Evolutionary conservation across 1,140 invertebrate genomes (phyloP).

Genomic region (Sogatella furcifera): DNA sequence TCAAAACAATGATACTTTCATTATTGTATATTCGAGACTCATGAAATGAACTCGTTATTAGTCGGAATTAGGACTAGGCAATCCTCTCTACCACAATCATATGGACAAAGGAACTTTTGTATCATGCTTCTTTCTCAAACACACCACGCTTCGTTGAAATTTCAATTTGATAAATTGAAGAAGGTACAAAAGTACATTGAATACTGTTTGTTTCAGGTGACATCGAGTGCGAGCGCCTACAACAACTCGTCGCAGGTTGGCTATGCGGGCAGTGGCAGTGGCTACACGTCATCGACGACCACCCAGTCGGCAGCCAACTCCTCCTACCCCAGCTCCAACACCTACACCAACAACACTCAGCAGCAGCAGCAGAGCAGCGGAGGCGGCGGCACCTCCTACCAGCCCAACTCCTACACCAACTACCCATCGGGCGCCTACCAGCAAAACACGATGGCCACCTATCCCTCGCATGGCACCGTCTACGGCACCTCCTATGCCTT

Average conservation of each 20-base stretch:
- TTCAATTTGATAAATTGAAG: too few relatives aligned
- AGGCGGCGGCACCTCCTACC: background rate
- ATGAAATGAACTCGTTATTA: too few relatives aligned
- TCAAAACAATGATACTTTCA: too few relatives aligned
- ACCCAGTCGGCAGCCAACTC: constrained; percentile 7
- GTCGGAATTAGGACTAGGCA: too few relatives aligned
- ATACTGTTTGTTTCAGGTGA: background rate
- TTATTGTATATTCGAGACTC: too few relatives aligned
- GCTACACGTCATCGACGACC: constrained; percentile 8
- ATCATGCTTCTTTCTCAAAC: too few relatives aligned
- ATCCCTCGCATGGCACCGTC: background rate
- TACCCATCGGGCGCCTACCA: constrained; percentile 4
- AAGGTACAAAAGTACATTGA: too few relatives aligned
- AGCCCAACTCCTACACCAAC: background rate
- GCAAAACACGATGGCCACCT: background rate
- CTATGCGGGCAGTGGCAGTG: constrained; percentile 1
- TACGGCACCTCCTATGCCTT: background rate
- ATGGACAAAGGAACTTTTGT: too few relatives aligned
- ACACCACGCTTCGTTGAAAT: too few relatives aligned
- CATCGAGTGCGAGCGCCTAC: constrained; percentile 9
- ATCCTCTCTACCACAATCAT: too few relatives aligned
- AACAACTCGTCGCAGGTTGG: constrained; percentile 9
- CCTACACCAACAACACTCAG: background rate
- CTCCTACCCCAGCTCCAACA: constrained; percentile 5
- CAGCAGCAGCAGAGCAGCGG: too few relatives aligned